A percentile compares a stretch with the other conserved stretches of the same genome.
Evolutionary conservation across 2,113 vertebrate genomes (phyloP).

Genomic region (Semnopithecus entellus): DNA sequence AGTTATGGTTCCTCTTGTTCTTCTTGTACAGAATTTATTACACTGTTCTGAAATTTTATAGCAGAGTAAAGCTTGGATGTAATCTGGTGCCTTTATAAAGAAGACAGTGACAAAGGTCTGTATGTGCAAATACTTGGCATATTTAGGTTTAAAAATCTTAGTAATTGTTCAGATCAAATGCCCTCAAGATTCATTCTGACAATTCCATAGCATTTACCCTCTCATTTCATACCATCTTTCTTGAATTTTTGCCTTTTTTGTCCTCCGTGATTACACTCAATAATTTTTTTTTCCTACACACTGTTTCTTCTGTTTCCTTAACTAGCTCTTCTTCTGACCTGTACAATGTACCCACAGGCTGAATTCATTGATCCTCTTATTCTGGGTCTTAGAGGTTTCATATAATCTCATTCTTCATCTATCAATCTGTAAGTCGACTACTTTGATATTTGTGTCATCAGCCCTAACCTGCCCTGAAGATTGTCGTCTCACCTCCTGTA

Average conservation of each 20-base stretch:
- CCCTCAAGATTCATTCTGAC: background rate
- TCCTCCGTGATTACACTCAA: background rate
- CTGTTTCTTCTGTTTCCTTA: slow-evolving; percentile 23
- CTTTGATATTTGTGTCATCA: background rate
- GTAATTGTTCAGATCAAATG: background rate
- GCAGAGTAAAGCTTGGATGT: background rate
- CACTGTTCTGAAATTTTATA: background rate
- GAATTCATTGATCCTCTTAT: background rate
- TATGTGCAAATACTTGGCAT: background rate
- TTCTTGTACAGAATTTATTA: background rate
- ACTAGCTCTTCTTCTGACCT: background rate
- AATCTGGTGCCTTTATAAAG: background rate
- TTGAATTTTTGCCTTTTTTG: background rate
- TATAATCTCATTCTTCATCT: background rate
- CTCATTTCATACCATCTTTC: background rate
- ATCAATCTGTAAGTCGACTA: background rate
- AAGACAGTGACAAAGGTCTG: background rate
- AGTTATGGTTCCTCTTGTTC: background rate
- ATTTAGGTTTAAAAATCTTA: slow-evolving; percentile 20
- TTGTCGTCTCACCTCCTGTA: background rate
- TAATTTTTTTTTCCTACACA: background rate
- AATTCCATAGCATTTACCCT: background rate
- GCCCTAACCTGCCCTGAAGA: background rate
- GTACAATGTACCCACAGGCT: background rate
- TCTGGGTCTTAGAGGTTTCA: background rate